Percentiles rank a stretch among this genome's conserved stretches.
phyloP scores from a whole-genome alignment of 1,140 invertebrate species.

The Drosophila murphyi region DNA sequence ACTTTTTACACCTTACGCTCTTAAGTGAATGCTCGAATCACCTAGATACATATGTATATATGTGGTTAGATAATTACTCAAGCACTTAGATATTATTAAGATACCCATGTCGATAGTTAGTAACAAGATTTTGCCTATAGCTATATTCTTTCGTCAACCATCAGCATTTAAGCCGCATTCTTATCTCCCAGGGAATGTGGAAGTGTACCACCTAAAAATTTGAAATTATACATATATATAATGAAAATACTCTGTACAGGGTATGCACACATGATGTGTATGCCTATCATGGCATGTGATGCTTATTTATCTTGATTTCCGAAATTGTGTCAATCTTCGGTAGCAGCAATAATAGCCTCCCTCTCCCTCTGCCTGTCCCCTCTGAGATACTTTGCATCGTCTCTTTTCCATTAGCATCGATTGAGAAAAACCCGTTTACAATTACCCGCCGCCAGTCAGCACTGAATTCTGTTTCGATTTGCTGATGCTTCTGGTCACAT shows the following conservation, averaged over 20 bases:
- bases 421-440: constrained; percentile 32
- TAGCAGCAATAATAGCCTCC: background rate
- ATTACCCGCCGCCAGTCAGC: constrained; percentile 11
- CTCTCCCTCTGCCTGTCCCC: background rate
- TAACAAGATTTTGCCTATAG: background rate
- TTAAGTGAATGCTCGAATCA: background rate
- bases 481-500: constrained; percentile 13
- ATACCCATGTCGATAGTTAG: background rate
- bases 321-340: constrained; percentile 15
- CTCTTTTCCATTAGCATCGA: background rate
- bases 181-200: too few relatives aligned
- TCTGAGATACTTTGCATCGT: background rate
- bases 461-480: constrained; percentile 42
- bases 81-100: background rate
- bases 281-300: background rate
- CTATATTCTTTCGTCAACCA: background rate
- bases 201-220: too few relatives aligned
- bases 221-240: too few relatives aligned
- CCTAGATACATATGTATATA: too few relatives aligned
- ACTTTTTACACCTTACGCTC: background rate
- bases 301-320: background rate
- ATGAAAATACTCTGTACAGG: background rate
- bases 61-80: background rate
- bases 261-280: constrained; percentile 2
- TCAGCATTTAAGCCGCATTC: too few relatives aligned